phyloP scores from a whole-genome alignment of 1,140 invertebrate genomes.

The Frieseomelitta varia region DNA sequence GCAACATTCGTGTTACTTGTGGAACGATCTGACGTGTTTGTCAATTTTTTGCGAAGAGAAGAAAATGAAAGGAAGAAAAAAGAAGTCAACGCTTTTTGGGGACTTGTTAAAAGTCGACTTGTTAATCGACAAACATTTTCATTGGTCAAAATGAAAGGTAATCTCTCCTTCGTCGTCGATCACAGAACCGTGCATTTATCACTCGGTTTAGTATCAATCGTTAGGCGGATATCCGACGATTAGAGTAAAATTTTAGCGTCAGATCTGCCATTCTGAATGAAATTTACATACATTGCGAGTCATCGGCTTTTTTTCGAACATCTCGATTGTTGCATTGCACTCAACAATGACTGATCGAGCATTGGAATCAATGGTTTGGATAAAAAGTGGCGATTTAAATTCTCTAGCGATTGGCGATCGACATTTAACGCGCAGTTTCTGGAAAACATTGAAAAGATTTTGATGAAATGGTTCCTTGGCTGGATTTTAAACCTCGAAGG shows the following conservation, averaged over 20 bases:
- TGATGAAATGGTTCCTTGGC: no score
- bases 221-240: constrained; percentile 9
- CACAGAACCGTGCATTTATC: constrained; percentile 21
- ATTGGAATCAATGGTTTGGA: no score
- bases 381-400: no score
- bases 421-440: no score
- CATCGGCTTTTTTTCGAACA: no score
- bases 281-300: no score
- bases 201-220: constrained; percentile 25
- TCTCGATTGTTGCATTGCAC: no score
- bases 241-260: background rate
- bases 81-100: constrained; percentile 65
- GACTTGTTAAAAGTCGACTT: constrained; percentile 24
- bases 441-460: no score
- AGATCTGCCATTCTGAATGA: no score
- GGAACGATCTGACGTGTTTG: constrained; percentile 17
- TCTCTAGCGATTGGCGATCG: no score
- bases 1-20: background rate
- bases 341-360: no score
- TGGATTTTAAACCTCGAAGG: no score
- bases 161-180: constrained; percentile 27
- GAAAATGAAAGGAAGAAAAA: background rate
- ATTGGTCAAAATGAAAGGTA: background rate
- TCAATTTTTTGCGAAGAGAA: constrained; percentile 46
- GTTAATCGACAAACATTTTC: background rate